Conservation (phyloP, 1,140 invertebrate genomes). For the Thaumetopoea pityocampa region DNA sequence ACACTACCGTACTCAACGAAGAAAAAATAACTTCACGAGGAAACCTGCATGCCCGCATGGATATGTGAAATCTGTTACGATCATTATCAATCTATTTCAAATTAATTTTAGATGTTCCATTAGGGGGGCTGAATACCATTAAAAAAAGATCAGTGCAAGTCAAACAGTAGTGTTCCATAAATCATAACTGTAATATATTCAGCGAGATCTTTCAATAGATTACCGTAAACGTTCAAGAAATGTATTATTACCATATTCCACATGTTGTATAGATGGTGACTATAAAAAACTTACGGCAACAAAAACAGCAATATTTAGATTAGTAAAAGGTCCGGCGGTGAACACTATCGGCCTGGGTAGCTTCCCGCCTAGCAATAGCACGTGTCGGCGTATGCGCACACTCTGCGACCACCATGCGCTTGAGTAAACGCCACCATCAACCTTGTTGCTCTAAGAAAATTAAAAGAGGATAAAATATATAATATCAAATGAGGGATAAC, state of each 20-base stretch:
- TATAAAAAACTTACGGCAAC: slow-evolving; percentile 33
- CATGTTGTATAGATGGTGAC: neutral
- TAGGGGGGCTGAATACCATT: no score
- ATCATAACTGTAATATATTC: no score
- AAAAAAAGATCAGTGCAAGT: no score
- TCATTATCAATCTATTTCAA: no score
- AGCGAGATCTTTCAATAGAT: neutral
- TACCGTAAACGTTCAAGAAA: neutral
- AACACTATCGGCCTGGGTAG: slow-evolving; percentile 42
- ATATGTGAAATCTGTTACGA: no score
- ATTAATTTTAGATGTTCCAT: no score
- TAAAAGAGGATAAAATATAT: no score
- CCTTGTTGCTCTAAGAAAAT: slow-evolving; percentile 36
- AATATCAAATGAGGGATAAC: neutral
- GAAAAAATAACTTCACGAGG: no score
- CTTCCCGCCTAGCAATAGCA: slow-evolving; percentile 38
- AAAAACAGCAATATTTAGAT: slow-evolving; percentile 46
- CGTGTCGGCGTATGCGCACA: slow-evolving; percentile 25
- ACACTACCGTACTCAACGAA: no score
- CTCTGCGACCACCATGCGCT: slow-evolving; percentile 47
- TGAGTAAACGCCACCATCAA: slow-evolving; percentile 37
- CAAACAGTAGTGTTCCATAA: no score
- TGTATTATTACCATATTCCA: neutral
- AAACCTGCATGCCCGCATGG: no score
- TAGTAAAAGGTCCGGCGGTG: slow-evolving; percentile 48